A percentile compares a stretch with the other conserved stretches of the same genome.
These are phyloP conservation scores for Aricia agestis DNA, from an alignment of 1,140 invertebrate species.

Conservation along the genomic window DNA sequence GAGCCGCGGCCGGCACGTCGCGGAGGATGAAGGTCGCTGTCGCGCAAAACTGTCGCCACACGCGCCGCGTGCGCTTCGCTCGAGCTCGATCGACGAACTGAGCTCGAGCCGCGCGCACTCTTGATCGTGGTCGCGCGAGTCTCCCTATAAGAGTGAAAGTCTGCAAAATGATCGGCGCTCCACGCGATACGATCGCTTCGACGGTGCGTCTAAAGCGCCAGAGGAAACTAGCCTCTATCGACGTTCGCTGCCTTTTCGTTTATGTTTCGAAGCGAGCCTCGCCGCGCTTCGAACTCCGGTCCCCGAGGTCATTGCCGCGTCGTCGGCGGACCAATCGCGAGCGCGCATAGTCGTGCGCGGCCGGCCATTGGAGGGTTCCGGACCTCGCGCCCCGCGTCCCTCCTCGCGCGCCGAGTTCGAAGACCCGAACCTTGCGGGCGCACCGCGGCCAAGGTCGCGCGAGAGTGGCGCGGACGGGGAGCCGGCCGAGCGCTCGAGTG, in stretches of 20 bases:
- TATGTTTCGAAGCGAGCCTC: conserved; percentile 63
- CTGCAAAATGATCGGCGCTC: conserved; percentile 73
- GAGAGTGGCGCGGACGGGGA: conserved; percentile 61
- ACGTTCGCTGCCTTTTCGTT: conserved; percentile 52
- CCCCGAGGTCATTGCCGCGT: conserved; percentile 77
- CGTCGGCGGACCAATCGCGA: conserved; percentile 60
- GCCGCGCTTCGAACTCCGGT: conserved; percentile 74
- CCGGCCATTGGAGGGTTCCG: conserved; percentile 57
- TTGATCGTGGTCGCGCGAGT: conserved; percentile 51
- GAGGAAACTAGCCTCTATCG: conserved; percentile 62
- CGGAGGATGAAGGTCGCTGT: conserved; percentile 70
- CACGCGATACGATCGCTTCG: conserved; percentile 70
- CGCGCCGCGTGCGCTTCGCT: conserved; percentile 65
- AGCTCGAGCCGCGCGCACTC: conserved; percentile 62
- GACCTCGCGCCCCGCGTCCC: conserved; percentile 49
- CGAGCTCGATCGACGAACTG: conserved; percentile 73
- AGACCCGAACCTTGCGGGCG: conserved; percentile 76
- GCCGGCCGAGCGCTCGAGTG: conserved; percentile 53
- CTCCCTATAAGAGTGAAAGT: conserved; percentile 76
- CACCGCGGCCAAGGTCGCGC: conserved; percentile 75
- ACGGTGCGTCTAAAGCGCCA: conserved; percentile 38
- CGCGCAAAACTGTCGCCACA: conserved; percentile 46
- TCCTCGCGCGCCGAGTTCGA: conserved; percentile 65
- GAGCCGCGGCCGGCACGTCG: conserved; percentile 54
- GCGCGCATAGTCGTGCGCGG: conserved; percentile 57